Evolutionary conservation across 2,888 invertebrate genomes (phyloP).

Genomic region (Drosophila monieri): DNA sequence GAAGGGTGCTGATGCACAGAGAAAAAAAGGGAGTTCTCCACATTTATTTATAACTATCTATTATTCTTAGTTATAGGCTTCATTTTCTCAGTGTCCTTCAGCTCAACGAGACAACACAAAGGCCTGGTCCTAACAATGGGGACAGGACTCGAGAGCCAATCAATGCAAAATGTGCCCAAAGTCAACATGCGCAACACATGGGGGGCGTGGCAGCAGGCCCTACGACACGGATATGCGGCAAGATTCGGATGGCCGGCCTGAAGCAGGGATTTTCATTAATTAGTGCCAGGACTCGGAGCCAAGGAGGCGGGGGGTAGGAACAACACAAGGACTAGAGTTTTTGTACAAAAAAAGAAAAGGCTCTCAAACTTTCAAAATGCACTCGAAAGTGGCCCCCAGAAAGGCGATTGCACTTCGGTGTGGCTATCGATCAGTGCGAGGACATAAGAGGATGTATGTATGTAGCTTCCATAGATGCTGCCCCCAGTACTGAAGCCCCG

Average conservation of each 20-base stretch:
- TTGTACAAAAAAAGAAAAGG: not conserved
- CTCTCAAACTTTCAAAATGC: not conserved
- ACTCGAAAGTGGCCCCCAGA: not conserved
- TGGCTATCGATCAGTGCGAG: not conserved
- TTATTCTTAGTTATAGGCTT: no score
- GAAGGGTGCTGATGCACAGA: not conserved
- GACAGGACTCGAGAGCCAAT: constrained; percentile 59
- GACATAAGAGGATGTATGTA: not conserved
- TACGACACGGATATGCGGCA: not conserved
- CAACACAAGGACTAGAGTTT: not conserved
- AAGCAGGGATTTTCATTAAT: constrained; percentile 26
- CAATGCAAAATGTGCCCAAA: constrained; percentile 55
- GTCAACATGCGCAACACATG: constrained; percentile 20
- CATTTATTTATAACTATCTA: no score
- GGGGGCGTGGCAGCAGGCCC: not conserved
- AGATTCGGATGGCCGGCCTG: constrained; percentile 4
- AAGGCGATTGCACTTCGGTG: not conserved
- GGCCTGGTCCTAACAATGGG: constrained; percentile 51
- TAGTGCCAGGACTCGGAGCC: constrained; percentile 8
- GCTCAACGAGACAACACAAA: constrained; percentile 41
- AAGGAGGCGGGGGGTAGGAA: not conserved
- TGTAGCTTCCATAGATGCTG: not conserved
- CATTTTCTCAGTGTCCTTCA: not conserved
- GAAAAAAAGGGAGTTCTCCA: not conserved
- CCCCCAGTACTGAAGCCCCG: not conserved